Base-by-base conservation (phyloP, 2,797 vertebrate genomes). In the Prunella strophiata region DNA sequence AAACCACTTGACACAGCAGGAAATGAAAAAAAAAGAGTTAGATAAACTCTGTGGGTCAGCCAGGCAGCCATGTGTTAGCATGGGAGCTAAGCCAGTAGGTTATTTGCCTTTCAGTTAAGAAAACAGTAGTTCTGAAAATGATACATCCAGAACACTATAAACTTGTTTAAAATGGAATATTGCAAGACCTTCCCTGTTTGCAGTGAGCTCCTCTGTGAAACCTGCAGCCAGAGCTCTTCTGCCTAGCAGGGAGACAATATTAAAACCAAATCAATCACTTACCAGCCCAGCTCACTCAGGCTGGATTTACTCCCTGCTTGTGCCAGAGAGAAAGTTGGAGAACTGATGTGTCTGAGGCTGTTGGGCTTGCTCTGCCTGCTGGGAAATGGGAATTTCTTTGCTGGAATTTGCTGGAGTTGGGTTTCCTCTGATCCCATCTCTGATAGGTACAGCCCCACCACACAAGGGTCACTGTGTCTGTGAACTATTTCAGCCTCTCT, bases 21-120 rank as follows among this genome's bases (percentile, higher is more conserved):
- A 93, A 91, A 92, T 70, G 11, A 25, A 65, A 71, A 84, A 84
- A 72, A 73, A 79, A 78, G 58, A 45, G 21, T 72, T 79, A 63
- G 74, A 86, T 92, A 89, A 96, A 94, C 73, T 75, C 58, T 80
- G 32, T 88, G 74, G 71, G 59, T 59, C 50, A 67, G 48, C 59
- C 55, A 63, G 38, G 55, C 70, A 68, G 63, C 36, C 61, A 18
- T 45, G 26, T 74, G 45, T 86, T 67, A 95, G 32, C 72, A n/a
- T 32, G 63, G 88, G 84, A 96, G 65, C 34, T 34, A 88, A 94
- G 67, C 77, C 96, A 84, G 38, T 14, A 22, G 38, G 68, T 55
- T 86, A 58, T 95, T 92, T 95, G 86, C 82, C 81, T 83, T 95
- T 90, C 79, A 63, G 80, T 51, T 94, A 94, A 88, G 72, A 94